A percentile compares a stretch with the other conserved stretches of the same genome.
Evolutionary conservation across 2,797 vertebrate genomes (phyloP).

Genomic region (Dicrostonyx torquatus): DNA sequence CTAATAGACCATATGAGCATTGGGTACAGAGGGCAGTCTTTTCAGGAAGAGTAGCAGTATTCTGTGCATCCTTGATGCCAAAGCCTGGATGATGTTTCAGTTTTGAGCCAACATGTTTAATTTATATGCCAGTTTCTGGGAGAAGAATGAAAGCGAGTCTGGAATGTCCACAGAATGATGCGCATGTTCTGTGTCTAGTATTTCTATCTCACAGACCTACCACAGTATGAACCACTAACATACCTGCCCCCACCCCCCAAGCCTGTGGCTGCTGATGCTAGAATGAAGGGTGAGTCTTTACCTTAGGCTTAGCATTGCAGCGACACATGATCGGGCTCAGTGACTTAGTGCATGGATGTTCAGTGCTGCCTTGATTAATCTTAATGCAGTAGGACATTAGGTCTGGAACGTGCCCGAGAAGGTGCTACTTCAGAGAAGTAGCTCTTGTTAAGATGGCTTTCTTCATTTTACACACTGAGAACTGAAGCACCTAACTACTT

Average conservation of each 20-base stretch:
- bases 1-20: neutral
- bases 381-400: conserved; percentile 18
- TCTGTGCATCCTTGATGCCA: neutral
- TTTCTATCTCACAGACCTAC: neutral
- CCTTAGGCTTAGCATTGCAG: neutral
- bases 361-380: conserved; percentile 30
- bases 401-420: neutral
- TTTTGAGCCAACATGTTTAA: neutral
- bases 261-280: neutral
- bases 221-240: neutral
- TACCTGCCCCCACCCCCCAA: neutral
- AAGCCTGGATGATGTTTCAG: neutral
- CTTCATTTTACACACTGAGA: conserved; percentile 18
- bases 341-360: conserved; percentile 30
- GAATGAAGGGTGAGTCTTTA: neutral
- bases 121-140: neutral
- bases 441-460: neutral
- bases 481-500: neutral
- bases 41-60: neutral
- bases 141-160: conserved; percentile 12
- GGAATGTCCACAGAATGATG: neutral
- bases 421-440: conserved; percentile 23
- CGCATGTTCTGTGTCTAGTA: neutral
- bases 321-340: neutral
- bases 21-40: neutral